Evolutionary conservation across 1,140 invertebrate genomes (phyloP).

Genomic region (Stegodyphus dumicola): DNA sequence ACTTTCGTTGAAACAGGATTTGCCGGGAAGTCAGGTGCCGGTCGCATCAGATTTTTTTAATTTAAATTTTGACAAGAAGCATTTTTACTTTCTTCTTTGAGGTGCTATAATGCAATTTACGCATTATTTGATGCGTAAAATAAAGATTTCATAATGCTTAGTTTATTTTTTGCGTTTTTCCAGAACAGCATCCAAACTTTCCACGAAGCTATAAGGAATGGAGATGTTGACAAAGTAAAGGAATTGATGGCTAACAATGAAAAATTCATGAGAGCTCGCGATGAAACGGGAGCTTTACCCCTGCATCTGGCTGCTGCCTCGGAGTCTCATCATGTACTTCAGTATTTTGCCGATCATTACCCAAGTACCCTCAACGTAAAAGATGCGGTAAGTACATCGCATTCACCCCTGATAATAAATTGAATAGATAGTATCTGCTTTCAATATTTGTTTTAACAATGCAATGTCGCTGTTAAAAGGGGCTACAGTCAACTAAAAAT

Average conservation of each 20-base stretch:
- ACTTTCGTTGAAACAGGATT: too few relatives aligned
- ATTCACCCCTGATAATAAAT: too few relatives aligned
- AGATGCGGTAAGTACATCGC: slow-evolving; percentile 48
- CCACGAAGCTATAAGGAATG: slow-evolving; percentile 66
- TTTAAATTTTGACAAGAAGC: too few relatives aligned
- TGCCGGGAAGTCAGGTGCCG: too few relatives aligned
- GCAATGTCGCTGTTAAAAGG: too few relatives aligned
- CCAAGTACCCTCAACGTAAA: slow-evolving; percentile 49
- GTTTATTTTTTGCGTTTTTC: not conserved
- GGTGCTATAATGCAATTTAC: too few relatives aligned
- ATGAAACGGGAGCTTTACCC: slow-evolving; percentile 67
- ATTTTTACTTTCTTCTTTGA: too few relatives aligned
- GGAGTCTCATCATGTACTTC: slow-evolving; percentile 56
- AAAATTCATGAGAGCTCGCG: slow-evolving; percentile 66
- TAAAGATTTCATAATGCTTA: not conserved
- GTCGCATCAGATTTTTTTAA: too few relatives aligned
- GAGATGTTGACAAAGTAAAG: slow-evolving; percentile 65
- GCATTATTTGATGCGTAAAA: too few relatives aligned
- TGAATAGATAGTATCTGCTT: too few relatives aligned
- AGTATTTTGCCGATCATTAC: slow-evolving; percentile 62
- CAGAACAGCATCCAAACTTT: slow-evolving; percentile 66
- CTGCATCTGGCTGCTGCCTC: slow-evolving; percentile 65
- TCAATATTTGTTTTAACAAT: too few relatives aligned
- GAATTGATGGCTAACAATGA: slow-evolving; percentile 64
- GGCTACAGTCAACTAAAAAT: too few relatives aligned